A percentile compares a stretch with the other conserved stretches of the same genome.
Evolutionary conservation across 1,140 invertebrate species (phyloP).

Genomic region (Pachyrhynchus sulphureomaculatus): DNA sequence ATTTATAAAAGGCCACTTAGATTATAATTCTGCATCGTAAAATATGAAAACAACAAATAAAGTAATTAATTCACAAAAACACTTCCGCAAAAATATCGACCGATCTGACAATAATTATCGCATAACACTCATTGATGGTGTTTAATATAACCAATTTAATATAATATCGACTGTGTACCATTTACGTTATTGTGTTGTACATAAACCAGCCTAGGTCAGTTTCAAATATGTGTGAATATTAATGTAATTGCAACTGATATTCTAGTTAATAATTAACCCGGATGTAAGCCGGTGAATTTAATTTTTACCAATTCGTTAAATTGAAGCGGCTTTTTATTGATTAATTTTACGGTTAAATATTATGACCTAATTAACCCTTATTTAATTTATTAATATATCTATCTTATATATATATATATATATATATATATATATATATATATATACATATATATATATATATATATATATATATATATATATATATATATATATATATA

Average conservation of each 20-base stretch:
- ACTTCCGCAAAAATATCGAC: background rate
- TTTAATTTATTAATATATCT: too few relatives aligned
- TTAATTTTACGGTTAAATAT: too few relatives aligned
- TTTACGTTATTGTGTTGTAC: constrained; percentile 12
- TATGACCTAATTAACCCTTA: too few relatives aligned
- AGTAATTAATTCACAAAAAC: too few relatives aligned
- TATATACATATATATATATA: too few relatives aligned
- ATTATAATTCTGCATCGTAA: too few relatives aligned
- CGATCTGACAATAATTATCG: constrained; percentile 8
- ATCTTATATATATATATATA: too few relatives aligned
- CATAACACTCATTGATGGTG: constrained; percentile 11
- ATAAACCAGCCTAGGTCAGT: constrained; percentile 43
- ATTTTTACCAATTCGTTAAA: constrained; percentile 7
- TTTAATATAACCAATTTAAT: constrained; percentile 17
- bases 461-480: too few relatives aligned
- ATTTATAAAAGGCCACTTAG: too few relatives aligned
- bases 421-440: too few relatives aligned
- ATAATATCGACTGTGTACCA: constrained; percentile 22
- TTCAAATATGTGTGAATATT: constrained; percentile 49
- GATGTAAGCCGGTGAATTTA: background rate
- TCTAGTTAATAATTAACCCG: constrained; percentile 24
- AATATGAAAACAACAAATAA: too few relatives aligned
- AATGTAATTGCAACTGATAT: constrained; percentile 49
- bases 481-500: too few relatives aligned
- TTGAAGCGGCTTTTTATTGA: background rate